Evolutionary conservation across 1,140 invertebrate species (phyloP), one percentile per base, ranked within the genome.

Genomic region (Grapholita molesta): DNA sequence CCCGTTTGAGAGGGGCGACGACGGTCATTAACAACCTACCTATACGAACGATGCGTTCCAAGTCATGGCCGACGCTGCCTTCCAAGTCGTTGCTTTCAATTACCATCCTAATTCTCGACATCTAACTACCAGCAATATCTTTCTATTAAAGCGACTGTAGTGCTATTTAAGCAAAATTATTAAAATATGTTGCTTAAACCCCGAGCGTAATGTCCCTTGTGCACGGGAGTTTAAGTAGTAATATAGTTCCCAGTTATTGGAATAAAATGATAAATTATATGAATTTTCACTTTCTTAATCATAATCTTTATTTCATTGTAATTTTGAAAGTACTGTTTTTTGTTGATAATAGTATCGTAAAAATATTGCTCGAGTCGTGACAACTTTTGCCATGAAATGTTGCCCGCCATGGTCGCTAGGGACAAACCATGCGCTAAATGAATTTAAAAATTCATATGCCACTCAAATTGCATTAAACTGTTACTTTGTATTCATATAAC

Each of bases 1-100:
- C 67, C 70, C 80, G 73, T 73, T 84, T 75, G 64, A 74, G 68
- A 75, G 61, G 70, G 73, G 70, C 68, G 71, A 69, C 76, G 72
- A 73, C 69, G 70, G 73, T 75, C 82, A 81, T 85, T 83, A 80
- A 76, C 71, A 79, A 69, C 48, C 68, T 76, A 79, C 73, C 75
- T 81, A 78, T 70, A 73, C 76, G 67, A 64, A 48, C 33, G 55
- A 69, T 57, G 52, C 65, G 64, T 28, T 15, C 55, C 55, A 61
- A 70, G 70, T 32, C 72, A 66, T 66, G 42, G 64, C 68, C 42
- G 35, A 25, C 28, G 64, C 67, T 68, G 42, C 23, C 64, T 67
- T 73, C 75, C 75, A 68, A 77, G 61, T 68, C 74, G 70, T 81
- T 79, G 73, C 71, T 81, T 78, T 74, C 73, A 78, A 80, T 80